A percentile compares a stretch with the other conserved stretches of the same genome.
Conservation (phyloP, 1,140 invertebrate species). For the Tigriopus japonicus region DNA sequence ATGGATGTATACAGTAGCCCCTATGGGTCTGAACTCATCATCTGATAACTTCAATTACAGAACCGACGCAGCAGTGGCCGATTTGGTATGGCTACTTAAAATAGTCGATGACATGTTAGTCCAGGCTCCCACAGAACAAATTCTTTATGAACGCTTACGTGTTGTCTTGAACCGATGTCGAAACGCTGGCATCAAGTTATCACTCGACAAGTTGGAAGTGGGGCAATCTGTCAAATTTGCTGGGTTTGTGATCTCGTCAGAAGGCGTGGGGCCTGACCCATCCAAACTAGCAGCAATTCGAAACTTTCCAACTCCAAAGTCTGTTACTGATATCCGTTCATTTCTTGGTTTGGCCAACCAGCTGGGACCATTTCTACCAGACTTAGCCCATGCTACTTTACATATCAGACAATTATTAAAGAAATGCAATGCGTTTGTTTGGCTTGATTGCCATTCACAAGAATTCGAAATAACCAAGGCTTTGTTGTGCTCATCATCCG, state of each 20-base stretch:
- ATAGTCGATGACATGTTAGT: constrained; percentile 7
- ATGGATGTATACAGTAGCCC: background rate
- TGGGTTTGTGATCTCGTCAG: constrained; percentile 23
- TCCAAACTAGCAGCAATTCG: constrained; percentile 24
- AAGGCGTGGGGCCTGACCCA: constrained; percentile 22
- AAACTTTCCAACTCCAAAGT: constrained; percentile 15
- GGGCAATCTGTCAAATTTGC: constrained; percentile 22
- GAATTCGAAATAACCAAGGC: no score
- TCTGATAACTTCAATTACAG: background rate
- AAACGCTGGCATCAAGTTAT: background rate
- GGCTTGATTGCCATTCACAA: background rate
- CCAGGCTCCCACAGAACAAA: background rate
- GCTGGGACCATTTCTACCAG: background rate
- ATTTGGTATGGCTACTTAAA: background rate
- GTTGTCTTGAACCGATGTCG: background rate
- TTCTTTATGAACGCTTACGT: background rate
- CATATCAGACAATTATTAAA: background rate
- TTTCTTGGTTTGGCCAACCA: background rate
- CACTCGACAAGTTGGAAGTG: background rate
- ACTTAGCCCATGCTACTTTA: background rate
- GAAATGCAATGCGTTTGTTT: background rate
- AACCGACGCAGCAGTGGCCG: background rate
- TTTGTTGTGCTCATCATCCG: no score
- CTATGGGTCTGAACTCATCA: background rate
- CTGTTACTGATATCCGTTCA: background rate